Percentiles rank a stretch among this genome's conserved stretches.
Evolutionary conservation across 2,888 invertebrate genomes (phyloP).

Genomic region (Leucophora obtusa): DNA sequence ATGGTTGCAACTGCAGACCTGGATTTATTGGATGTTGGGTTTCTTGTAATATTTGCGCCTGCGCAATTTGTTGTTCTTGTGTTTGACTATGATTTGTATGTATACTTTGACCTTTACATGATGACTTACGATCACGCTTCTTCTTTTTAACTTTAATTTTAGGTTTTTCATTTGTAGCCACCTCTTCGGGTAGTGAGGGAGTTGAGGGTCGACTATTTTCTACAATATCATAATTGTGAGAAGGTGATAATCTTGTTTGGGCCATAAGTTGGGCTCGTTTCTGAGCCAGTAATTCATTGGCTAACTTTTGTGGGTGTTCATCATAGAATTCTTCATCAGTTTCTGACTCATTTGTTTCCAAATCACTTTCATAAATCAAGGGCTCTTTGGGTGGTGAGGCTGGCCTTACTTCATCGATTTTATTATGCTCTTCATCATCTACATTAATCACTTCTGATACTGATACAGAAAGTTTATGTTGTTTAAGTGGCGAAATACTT

Average conservation of each 20-base stretch:
- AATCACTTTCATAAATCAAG: slow-evolving; percentile 87
- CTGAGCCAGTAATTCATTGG: slow-evolving; percentile 85
- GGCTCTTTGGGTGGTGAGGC: slow-evolving; percentile 79
- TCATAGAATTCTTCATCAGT: slow-evolving; percentile 94
- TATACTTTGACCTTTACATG: slow-evolving; percentile 70
- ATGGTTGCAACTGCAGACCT: background rate
- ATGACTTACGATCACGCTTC: slow-evolving; percentile 82
- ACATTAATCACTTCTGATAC: slow-evolving; percentile 51
- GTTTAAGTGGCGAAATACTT: slow-evolving; percentile 66
- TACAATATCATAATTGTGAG: slow-evolving; percentile 82
- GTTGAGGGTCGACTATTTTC: slow-evolving; percentile 84
- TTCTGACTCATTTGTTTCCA: slow-evolving; percentile 90
- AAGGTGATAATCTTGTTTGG: slow-evolving; percentile 82
- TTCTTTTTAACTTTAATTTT: slow-evolving; percentile 84
- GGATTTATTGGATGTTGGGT: background rate
- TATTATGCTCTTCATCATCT: slow-evolving; percentile 43
- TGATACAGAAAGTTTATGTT: slow-evolving; percentile 67
- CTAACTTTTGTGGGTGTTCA: slow-evolving; percentile 87
- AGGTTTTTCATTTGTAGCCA: slow-evolving; percentile 74
- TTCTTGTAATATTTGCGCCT: slow-evolving; percentile 32
- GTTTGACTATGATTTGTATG: slow-evolving; percentile 69
- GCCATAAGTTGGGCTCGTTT: slow-evolving; percentile 85
- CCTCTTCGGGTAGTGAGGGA: slow-evolving; percentile 80
- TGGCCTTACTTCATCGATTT: slow-evolving; percentile 71
- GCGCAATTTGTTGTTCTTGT: slow-evolving; percentile 76